A percentile compares a stretch with the other conserved stretches of the same genome.
Conservation (phyloP, 37 sponge, comb jelly and placozoan genomes). For the Geodia barretti region DNA sequence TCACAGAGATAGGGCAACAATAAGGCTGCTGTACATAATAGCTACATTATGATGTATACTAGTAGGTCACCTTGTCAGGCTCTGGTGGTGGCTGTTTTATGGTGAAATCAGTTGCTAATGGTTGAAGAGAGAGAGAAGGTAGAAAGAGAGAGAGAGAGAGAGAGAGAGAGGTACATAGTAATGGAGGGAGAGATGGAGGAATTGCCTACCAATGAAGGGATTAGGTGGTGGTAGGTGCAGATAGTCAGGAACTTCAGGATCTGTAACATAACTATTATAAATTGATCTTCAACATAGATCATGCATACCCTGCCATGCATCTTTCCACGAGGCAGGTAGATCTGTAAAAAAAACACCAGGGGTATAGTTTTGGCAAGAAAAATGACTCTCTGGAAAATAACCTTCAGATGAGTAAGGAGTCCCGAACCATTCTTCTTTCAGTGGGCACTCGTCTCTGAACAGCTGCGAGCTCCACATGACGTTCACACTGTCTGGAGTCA, state of each 20-base stretch:
- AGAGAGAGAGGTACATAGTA: no score
- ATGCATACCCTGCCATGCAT: neutral
- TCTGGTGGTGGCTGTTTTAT: no score
- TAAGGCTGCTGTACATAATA: no score
- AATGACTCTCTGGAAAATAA: slow-evolving; percentile 1
- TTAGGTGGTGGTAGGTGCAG: slow-evolving; percentile 56
- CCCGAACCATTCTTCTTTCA: slow-evolving; percentile 67
- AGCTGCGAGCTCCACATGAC: slow-evolving; percentile 29
- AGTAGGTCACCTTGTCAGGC: no score
- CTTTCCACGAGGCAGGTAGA: slow-evolving; percentile 39
- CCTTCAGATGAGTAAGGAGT: slow-evolving; percentile 55
- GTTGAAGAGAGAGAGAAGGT: no score
- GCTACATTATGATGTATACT: no score
- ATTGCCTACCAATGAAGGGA: slow-evolving; percentile 41
- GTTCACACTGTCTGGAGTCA: slow-evolving; percentile 40
- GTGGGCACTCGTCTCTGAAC: slow-evolving; percentile 12
- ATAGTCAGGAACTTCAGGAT: neutral
- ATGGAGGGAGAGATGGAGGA: no score
- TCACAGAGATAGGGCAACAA: no score
- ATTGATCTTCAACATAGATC: no score
- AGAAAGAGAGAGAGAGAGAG: no score
- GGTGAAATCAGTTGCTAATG: slow-evolving; percentile 64
- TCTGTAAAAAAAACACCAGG: slow-evolving; percentile 9
- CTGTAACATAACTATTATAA: no score
- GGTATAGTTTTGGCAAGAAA: no score